A percentile compares a stretch with the other conserved stretches of the same genome.
phyloP scores from a whole-genome alignment of 2,888 invertebrate genomes.

The Anticlea derivata region DNA sequence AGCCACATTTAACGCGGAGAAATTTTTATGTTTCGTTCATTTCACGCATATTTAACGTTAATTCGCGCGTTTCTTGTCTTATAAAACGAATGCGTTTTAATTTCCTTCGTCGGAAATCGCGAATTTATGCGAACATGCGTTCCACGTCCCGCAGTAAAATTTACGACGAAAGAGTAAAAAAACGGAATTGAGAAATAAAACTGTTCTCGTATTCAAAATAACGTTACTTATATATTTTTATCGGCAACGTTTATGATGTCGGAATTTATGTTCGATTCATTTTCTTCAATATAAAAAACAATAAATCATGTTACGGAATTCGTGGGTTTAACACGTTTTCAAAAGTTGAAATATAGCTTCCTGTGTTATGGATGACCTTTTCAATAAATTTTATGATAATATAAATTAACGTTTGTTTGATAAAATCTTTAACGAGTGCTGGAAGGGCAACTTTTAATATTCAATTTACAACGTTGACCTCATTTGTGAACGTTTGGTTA shows the following conservation, averaged over 20 bases:
- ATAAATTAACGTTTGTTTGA: constrained; percentile 37
- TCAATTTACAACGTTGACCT: constrained; percentile 19
- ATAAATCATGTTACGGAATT: constrained; percentile 58
- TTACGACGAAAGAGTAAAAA: constrained; percentile 58
- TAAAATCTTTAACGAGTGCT: constrained; percentile 31
- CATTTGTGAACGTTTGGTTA: constrained; percentile 15
- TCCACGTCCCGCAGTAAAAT: constrained; percentile 57
- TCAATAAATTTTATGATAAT: constrained; percentile 42
- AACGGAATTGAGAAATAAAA: constrained; percentile 67
- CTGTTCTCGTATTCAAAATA: constrained; percentile 66
- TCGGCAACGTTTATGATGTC: constrained; percentile 59
- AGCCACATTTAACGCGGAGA: constrained; percentile 64
- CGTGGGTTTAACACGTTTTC: constrained; percentile 45
- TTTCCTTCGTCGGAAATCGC: constrained; percentile 59
- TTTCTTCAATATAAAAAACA: constrained; percentile 55
- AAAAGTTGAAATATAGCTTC: constrained; percentile 49
- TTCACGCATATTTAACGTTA: constrained; percentile 78
- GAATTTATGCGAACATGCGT: constrained; percentile 61
- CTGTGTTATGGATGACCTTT: constrained; percentile 50
- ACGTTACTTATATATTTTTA: constrained; percentile 63
- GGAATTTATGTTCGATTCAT: constrained; percentile 60
- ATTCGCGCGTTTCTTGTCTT: constrained; percentile 71
- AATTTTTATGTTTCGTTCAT: constrained; percentile 76
- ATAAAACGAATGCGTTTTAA: constrained; percentile 57
- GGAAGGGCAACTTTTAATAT: constrained; percentile 25